Percentiles rank a stretch among this genome's conserved stretches.
These are phyloP conservation scores for Temnothorax nylanderi DNA, from an alignment of 1,140 invertebrate species.

Conservation along the genomic window DNA sequence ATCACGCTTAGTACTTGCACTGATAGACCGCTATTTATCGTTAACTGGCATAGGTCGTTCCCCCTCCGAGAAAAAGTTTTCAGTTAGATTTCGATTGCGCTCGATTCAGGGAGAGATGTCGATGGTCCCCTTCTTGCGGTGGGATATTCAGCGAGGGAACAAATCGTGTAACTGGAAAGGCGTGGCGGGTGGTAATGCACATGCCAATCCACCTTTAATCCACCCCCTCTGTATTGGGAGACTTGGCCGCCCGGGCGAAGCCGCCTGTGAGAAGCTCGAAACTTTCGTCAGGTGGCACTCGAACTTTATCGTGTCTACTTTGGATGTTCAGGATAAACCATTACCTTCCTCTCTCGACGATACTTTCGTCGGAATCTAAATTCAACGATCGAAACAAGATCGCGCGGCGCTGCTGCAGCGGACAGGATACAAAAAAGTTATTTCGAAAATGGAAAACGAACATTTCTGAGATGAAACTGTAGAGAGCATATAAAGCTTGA, in stretches of 20 bases:
- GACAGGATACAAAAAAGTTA: neutral
- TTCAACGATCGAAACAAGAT: slow-evolving; percentile 43
- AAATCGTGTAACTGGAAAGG: slow-evolving; percentile 41
- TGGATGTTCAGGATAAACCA: slow-evolving; percentile 48
- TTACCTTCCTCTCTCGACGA: slow-evolving; percentile 37
- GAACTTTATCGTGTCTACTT: slow-evolving; percentile 59
- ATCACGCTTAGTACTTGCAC: neutral
- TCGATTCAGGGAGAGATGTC: neutral
- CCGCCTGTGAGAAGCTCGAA: slow-evolving; percentile 57
- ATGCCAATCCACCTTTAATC: slow-evolving; percentile 60
- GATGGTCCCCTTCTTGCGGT: slow-evolving; percentile 4
- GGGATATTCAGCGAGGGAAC: slow-evolving; percentile 26
- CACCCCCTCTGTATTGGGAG: slow-evolving; percentile 26
- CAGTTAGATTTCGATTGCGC: neutral
- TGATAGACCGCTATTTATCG: slow-evolving; percentile 13
- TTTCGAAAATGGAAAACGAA: neutral
- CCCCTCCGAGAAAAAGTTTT: neutral
- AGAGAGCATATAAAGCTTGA: neutral
- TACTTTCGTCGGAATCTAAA: slow-evolving; percentile 38
- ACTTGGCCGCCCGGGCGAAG: slow-evolving; percentile 8
- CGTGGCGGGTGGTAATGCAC: slow-evolving; percentile 44
- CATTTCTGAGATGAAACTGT: neutral
- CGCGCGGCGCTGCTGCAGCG: neutral
- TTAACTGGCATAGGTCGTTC: neutral
- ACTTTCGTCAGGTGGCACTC: slow-evolving; percentile 61